Conservation (phyloP, 2,888 invertebrate genomes). For the Euclidia mi region DNA sequence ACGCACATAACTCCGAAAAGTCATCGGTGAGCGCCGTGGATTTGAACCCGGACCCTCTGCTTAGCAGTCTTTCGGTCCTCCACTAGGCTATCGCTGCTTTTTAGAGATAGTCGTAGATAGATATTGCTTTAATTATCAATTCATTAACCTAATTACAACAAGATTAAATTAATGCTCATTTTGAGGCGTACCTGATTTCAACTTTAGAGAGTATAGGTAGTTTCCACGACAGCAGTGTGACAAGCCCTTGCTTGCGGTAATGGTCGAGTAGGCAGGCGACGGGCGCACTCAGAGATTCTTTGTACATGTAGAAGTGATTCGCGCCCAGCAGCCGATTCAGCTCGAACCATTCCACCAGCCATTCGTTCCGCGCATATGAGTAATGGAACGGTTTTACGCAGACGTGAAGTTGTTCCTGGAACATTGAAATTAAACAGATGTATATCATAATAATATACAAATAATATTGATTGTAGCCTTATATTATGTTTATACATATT, state of each 20-base stretch:
- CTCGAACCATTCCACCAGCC: slow-evolving; percentile 97
- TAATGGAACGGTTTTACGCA: slow-evolving; percentile 98
- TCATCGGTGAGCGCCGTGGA: no score
- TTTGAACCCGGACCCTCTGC: no score
- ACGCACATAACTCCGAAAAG: no score
- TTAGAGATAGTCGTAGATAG: no score
- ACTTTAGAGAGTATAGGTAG: slow-evolving; percentile 96
- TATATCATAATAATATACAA: no score
- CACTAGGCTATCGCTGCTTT: no score
- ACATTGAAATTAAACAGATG: slow-evolving; percentile 23
- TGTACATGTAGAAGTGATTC: slow-evolving; percentile 97
- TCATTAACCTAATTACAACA: not conserved
- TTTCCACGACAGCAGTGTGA: slow-evolving; percentile 95
- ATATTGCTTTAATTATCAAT: no score
- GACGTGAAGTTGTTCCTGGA: slow-evolving; percentile 92
- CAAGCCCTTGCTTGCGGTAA: slow-evolving; percentile 91
- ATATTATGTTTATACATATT: no score
- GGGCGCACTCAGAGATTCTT: slow-evolving; percentile 95
- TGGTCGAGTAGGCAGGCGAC: slow-evolving; percentile 94
- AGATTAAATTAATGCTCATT: not conserved
- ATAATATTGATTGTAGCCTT: no score
- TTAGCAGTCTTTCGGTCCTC: no score
- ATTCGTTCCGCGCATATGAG: slow-evolving; percentile 95
- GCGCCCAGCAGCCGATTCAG: slow-evolving; percentile 95
- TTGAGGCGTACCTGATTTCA: slow-evolving; percentile 93